Percentiles rank a stretch among this genome's conserved stretches.
These are phyloP conservation scores for Syndactyla subalaris DNA, from an alignment of 2,797 vertebrate species.

Conservation along the genomic window DNA sequence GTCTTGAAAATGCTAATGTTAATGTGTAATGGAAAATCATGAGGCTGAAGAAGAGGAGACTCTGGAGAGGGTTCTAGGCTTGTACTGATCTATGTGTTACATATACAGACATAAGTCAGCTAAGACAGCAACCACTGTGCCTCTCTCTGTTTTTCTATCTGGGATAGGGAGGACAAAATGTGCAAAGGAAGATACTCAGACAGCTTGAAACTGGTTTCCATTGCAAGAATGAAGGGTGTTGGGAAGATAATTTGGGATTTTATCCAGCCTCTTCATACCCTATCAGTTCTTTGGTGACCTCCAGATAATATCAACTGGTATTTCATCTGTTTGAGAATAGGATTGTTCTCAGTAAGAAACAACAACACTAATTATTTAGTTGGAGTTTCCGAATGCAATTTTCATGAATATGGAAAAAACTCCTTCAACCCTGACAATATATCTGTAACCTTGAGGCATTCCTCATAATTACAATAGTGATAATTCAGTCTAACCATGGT, in stretches of 20 bases:
- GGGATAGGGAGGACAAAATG: background rate
- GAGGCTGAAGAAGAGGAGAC: background rate
- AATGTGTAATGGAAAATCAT: background rate
- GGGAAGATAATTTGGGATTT: background rate
- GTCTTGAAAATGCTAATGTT: background rate
- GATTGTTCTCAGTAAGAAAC: background rate
- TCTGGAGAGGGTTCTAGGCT: background rate
- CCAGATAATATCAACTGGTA: background rate
- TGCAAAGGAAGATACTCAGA: background rate
- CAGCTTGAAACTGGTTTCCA: background rate
- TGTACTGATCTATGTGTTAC: background rate
- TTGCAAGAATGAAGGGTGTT: background rate
- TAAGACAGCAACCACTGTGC: background rate
- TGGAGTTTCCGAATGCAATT: background rate
- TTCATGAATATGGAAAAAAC: background rate
- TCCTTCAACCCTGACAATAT: background rate
- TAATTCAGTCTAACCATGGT: background rate
- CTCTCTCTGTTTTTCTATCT: background rate
- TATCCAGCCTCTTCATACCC: background rate
- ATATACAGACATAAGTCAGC: background rate
- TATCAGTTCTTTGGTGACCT: background rate
- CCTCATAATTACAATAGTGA: background rate
- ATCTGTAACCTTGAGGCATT: background rate
- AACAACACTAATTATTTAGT: background rate
- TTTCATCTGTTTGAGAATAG: background rate